Conservation (phyloP, 2,888 invertebrate species). For the Eumerus sabulonum region DNA sequence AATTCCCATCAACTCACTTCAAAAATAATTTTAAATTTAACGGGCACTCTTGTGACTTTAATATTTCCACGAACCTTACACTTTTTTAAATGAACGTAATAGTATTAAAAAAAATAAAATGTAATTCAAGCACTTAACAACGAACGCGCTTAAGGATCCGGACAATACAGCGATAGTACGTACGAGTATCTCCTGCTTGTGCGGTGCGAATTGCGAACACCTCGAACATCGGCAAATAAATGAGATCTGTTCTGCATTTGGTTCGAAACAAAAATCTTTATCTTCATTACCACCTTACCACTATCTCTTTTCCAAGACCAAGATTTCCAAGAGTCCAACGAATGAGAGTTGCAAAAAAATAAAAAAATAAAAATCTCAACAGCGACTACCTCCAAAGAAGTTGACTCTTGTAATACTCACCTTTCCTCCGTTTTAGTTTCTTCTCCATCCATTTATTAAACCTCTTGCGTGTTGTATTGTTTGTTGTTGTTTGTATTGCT, state of each 20-base stretch:
- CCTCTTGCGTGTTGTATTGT: too few species aligned
- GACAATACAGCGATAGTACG: constrained; percentile 21
- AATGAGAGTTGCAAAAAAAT: constrained; percentile 1
- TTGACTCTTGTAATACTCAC: constrained; percentile 64
- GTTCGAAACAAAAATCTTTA: constrained; percentile 74
- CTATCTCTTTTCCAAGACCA: neutral
- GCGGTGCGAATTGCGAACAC: constrained; percentile 73
- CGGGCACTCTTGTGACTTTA: too few species aligned
- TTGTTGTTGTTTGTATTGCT: constrained; percentile 11
- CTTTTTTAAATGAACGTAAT: too few species aligned
- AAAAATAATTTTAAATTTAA: too few species aligned
- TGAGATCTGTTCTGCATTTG: constrained; percentile 77
- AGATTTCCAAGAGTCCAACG: constrained; percentile 34
- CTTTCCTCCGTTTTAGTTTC: constrained; percentile 56
- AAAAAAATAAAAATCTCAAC: constrained; percentile 26
- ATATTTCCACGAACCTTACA: too few species aligned
- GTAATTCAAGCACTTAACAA: constrained; percentile 21
- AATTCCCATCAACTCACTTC: too few species aligned
- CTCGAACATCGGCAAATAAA: constrained; percentile 77
- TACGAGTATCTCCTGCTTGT: constrained; percentile 35
- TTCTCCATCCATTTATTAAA: constrained; percentile 60
- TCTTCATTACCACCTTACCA: constrained; percentile 37
- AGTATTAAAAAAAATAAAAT: too few species aligned
- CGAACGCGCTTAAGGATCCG: constrained; percentile 7
- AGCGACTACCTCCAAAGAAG: constrained; percentile 52